These are phyloP conservation scores for Astur gentilis DNA, from an alignment of 2,113 vertebrate genomes.

Conservation along the genomic window DNA sequence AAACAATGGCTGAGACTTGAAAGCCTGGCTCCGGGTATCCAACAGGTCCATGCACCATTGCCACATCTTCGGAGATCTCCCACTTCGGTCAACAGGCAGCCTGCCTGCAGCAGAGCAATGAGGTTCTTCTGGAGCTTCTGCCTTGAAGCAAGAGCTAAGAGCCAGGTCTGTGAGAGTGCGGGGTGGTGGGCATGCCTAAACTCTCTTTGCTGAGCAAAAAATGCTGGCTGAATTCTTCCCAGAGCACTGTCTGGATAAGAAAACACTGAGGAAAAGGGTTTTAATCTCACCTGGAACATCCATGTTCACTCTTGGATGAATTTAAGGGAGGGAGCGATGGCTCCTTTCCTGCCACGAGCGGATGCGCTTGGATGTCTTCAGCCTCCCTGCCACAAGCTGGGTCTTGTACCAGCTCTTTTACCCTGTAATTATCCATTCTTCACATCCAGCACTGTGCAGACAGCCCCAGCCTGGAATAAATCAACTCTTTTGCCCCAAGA, in stretches of 20 bases:
- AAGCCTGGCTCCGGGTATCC: background rate
- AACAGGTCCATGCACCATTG: background rate
- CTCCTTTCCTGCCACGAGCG: accelerated
- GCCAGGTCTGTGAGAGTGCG: background rate
- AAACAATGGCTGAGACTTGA: background rate
- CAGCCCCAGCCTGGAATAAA: background rate
- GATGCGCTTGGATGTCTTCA: background rate
- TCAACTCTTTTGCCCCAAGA: background rate
- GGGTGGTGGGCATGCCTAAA: background rate
- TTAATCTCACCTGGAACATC: background rate
- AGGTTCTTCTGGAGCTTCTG: background rate
- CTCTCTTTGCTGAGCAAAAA: background rate
- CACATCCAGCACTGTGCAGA: background rate
- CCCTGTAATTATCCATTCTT: background rate
- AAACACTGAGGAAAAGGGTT: background rate
- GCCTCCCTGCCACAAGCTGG: background rate
- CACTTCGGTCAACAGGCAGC: background rate
- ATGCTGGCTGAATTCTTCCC: background rate
- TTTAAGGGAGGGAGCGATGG: background rate
- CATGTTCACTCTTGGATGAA: background rate
- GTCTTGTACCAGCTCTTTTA: background rate
- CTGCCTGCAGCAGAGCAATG: accelerated
- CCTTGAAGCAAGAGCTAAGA: background rate
- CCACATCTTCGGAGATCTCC: background rate
- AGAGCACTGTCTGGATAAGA: background rate